Percentiles rank a stretch among this genome's conserved stretches.
Evolutionary conservation across 2,888 invertebrate genomes (phyloP).

Genomic region (Drosophila nigricruria): DNA sequence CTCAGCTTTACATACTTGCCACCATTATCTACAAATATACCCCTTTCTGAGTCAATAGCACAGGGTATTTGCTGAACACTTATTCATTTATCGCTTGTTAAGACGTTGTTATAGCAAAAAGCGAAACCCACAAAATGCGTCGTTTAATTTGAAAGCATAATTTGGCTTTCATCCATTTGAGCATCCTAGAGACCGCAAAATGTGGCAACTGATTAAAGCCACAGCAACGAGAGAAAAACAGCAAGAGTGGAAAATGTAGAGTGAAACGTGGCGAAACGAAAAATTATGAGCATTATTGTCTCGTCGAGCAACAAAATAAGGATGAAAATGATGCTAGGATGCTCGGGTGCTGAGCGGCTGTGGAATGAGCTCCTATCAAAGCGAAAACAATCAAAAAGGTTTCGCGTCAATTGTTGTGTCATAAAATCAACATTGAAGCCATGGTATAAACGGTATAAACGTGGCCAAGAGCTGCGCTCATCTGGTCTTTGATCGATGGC

Average conservation of each 20-base stretch:
- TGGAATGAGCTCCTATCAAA: constrained; percentile 5
- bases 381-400: constrained; percentile 69
- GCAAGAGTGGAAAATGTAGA: not conserved
- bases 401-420: constrained; percentile 78
- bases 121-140: constrained; percentile 22
- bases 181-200: constrained; percentile 1
- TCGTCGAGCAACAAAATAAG: constrained; percentile 12
- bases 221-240: not conserved
- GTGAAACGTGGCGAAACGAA: constrained; percentile 2
- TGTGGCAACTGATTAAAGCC: constrained; percentile 19
- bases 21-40: not conserved
- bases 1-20: not conserved
- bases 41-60: not conserved
- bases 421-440: constrained; percentile 72
- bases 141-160: constrained; percentile 31
- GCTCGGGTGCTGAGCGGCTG: not conserved
- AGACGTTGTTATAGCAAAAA: constrained; percentile 22
- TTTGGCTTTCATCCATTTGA: constrained; percentile 26
- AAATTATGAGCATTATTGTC: constrained; percentile 42
- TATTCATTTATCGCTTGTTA: constrained; percentile 33
- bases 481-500: constrained; percentile 65
- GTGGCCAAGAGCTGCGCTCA: constrained; percentile 4
- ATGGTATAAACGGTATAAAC: not conserved
- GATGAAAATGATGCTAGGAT: not conserved
- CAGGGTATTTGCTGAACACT: not conserved